Percentiles rank a stretch among this genome's conserved stretches.
phyloP scores from a whole-genome alignment of 1,140 invertebrate species.

The Drosophila kikkawai region DNA sequence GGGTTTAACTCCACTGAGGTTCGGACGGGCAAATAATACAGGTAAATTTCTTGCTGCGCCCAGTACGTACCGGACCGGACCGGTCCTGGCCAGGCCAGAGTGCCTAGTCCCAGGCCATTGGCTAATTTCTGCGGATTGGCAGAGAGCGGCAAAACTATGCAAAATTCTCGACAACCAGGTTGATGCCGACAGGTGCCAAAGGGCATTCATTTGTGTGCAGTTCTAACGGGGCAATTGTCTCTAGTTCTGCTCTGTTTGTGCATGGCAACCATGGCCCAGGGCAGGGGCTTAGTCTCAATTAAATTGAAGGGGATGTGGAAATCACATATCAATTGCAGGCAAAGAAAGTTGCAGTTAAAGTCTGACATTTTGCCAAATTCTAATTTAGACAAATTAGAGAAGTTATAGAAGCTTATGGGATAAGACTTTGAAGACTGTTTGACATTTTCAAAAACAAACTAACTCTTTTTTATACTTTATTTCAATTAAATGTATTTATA shows the following conservation, averaged over 20 bases:
- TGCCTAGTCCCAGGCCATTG: conserved; percentile 16
- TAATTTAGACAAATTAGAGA: not conserved
- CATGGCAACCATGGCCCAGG: conserved; percentile 15
- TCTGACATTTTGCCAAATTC: rapidly evolving
- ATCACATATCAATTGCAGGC: not conserved
- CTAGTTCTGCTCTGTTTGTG: conserved; percentile 45
- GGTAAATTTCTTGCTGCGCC: conserved; percentile 61
- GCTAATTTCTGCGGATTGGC: conserved; percentile 63
- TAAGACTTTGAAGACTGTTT: not conserved
- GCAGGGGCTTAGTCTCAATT: conserved; percentile 30
- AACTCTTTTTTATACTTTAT: no score
- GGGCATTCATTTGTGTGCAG: conserved; percentile 68
- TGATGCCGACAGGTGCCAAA: conserved; percentile 79
- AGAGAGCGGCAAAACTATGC: conserved; percentile 64
- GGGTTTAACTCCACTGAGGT: conserved; percentile 10
- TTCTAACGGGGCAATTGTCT: conserved; percentile 68
- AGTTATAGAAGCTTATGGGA: not conserved
- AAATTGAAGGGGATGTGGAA: conserved; percentile 1
- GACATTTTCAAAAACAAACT: not conserved
- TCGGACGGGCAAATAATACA: conserved; percentile 76
- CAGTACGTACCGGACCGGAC: not conserved
- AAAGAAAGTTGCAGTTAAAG: not conserved
- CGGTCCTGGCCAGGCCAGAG: conserved; percentile 3
- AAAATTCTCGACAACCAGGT: conserved; percentile 64
- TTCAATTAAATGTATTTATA: not conserved